Percentiles rank a stretch among this genome's conserved stretches.
Conservation (phyloP, 2,113 vertebrate genomes). For the Psammodynastes pulverulentus region DNA sequence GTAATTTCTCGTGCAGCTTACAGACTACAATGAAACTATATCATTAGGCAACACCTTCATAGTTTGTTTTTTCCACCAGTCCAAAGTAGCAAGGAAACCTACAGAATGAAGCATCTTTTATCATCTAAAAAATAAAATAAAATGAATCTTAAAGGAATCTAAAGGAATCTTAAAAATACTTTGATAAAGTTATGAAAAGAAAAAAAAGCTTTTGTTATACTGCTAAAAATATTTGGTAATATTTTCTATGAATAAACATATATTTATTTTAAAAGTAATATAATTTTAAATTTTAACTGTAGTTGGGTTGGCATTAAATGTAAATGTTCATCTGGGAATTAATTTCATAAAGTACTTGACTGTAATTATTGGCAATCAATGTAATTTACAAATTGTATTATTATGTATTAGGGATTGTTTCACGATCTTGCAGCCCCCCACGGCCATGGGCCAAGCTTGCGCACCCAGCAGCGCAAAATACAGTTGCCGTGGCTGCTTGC, state of each 20-base stretch:
- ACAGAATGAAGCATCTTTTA: neutral
- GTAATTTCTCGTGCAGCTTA: neutral
- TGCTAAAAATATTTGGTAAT: neutral
- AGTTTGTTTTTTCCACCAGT: neutral
- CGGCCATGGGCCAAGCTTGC: too few relatives aligned
- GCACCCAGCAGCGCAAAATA: too few relatives aligned
- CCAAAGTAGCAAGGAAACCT: neutral
- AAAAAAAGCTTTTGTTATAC: neutral
- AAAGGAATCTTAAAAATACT: too few relatives aligned
- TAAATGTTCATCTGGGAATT: neutral
- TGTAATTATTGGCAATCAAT: neutral
- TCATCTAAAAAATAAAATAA: neutral
- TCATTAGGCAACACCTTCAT: neutral
- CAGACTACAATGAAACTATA: neutral
- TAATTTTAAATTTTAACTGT: neutral
- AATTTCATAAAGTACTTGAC: neutral
- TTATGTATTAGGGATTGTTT: neutral
- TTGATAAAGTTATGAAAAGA: neutral
- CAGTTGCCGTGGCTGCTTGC: too few relatives aligned
- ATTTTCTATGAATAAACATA: neutral
- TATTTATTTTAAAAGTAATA: neutral
- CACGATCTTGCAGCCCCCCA: too few relatives aligned
- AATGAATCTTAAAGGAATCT: neutral
- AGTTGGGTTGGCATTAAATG: neutral
- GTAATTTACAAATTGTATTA: neutral